Conservation (phyloP, 2,113 vertebrate genomes). For the Leucoraja erinaceus region DNA sequence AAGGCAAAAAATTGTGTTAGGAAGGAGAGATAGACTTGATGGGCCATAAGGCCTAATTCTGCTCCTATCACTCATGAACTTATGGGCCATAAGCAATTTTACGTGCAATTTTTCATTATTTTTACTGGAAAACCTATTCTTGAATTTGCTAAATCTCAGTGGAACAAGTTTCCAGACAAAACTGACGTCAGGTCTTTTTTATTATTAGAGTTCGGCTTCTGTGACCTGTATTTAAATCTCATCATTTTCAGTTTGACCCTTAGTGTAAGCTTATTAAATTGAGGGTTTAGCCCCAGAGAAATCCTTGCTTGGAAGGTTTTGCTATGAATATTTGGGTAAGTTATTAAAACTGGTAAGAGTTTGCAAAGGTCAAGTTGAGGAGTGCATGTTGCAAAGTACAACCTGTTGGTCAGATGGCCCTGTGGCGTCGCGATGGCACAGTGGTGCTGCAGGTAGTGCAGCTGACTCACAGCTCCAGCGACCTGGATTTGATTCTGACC, state of each 20-base stretch:
- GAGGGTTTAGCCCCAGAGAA: not conserved
- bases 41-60: too few species aligned
- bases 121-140: not conserved
- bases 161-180: not conserved
- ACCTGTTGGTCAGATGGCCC: too few species aligned
- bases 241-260: not conserved
- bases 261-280: not conserved
- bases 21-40: too few species aligned
- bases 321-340: not conserved
- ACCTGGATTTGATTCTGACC: too few species aligned
- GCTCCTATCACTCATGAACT: too few species aligned
- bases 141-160: not conserved
- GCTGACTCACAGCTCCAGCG: too few species aligned
- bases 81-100: too few species aligned
- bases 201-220: not conserved
- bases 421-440: too few species aligned
- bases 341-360: not conserved
- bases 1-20: too few species aligned
- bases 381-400: not conserved
- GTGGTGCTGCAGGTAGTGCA: too few species aligned
- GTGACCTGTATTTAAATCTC: not conserved
- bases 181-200: not conserved
- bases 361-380: not conserved
- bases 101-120: too few species aligned
- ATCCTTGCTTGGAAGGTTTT: not conserved